Conservation (phyloP, 2,113 vertebrate species). For the Lepus europaeus region DNA sequence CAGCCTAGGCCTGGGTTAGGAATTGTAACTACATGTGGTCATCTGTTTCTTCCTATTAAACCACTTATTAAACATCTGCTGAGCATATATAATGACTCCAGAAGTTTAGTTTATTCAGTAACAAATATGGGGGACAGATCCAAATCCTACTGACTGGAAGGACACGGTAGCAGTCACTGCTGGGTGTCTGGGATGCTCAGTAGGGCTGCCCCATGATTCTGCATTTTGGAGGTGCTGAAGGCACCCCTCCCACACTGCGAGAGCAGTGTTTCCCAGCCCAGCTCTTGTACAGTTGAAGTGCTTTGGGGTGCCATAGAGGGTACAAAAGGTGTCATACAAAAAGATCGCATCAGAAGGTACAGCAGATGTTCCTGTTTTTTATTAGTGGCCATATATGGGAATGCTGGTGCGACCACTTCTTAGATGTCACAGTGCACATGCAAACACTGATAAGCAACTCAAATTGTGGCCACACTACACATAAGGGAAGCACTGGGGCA, state of each 20-base stretch:
- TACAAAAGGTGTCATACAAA: not conserved
- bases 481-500: not conserved
- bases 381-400: not conserved
- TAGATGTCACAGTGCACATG: not conserved
- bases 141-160: not conserved
- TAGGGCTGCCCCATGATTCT: not conserved
- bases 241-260: not conserved
- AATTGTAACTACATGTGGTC: conserved; percentile 3
- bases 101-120: not conserved
- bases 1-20: not conserved
- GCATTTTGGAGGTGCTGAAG: not conserved
- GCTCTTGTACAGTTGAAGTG: not conserved
- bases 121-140: not conserved
- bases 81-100: not conserved
- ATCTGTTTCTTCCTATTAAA: conserved; percentile 2
- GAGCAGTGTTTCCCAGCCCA: not conserved
- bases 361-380: not conserved
- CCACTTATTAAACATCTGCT: not conserved
- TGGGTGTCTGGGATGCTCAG: not conserved
- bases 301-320: not conserved
- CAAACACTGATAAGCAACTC: not conserved
- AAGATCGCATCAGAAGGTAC: not conserved
- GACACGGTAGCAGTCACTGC: not conserved
- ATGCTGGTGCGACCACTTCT: not conserved
- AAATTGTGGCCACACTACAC: not conserved